A percentile compares a stretch with the other conserved stretches of the same genome.
phyloP scores from a whole-genome alignment of 2,113 vertebrate species.

The Passer domesticus region DNA sequence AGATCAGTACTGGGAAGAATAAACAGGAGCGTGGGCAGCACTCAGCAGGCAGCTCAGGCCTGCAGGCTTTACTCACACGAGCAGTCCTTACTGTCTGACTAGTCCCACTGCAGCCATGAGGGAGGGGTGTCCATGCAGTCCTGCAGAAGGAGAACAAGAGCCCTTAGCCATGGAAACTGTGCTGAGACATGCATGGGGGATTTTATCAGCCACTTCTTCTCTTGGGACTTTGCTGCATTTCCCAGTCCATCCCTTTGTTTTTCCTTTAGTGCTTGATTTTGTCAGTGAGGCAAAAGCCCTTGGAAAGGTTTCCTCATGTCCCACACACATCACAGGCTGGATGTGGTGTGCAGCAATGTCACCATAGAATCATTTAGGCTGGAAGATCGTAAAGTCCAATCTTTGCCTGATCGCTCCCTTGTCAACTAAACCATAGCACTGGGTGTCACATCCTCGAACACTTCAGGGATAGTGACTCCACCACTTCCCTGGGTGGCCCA shows the following conservation, averaged over 20 bases:
- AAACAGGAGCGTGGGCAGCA: background rate
- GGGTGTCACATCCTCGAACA: background rate
- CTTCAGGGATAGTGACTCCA: background rate
- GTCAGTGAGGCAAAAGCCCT: background rate
- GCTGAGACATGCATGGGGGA: background rate
- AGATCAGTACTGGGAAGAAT: background rate
- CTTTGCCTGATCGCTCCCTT: background rate
- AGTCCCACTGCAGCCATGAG: background rate
- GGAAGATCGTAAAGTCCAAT: background rate
- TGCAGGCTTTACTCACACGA: background rate
- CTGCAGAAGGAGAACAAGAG: background rate
- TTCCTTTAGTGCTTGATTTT: background rate
- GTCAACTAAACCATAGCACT: background rate
- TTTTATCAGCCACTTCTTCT: background rate
- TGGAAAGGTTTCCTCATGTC: background rate
- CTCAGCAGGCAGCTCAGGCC: background rate
- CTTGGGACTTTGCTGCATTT: background rate
- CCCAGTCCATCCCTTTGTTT: background rate
- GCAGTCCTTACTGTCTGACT: background rate
- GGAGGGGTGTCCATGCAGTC: background rate
- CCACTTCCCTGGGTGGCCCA: background rate
- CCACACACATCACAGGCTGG: background rate
- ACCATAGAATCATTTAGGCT: background rate
- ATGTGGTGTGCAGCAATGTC: background rate
- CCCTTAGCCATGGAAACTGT: background rate